A percentile compares a stretch with the other conserved stretches of the same genome.
Conservation (phyloP, 2,797 vertebrate genomes). For the Prionace glauca region DNA sequence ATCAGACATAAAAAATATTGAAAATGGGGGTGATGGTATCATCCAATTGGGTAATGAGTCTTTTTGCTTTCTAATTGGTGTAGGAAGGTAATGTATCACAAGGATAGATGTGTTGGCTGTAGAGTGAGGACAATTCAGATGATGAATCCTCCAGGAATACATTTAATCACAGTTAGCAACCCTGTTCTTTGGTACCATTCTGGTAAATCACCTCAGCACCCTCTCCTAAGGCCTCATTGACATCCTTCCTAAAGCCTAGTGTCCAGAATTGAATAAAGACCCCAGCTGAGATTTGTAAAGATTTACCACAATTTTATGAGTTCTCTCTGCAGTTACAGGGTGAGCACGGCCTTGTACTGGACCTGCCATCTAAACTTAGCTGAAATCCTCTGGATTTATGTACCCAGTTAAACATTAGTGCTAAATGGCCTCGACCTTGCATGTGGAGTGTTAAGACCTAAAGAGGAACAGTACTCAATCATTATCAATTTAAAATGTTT, state of each 20-base stretch:
- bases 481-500: background rate
- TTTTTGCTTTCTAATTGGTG: too few relatives aligned
- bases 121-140: too few relatives aligned
- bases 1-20: too few relatives aligned
- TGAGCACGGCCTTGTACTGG: background rate
- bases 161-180: background rate
- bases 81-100: too few relatives aligned
- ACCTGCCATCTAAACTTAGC: background rate
- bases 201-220: background rate
- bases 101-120: too few relatives aligned
- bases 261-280: background rate
- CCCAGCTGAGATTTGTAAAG: background rate
- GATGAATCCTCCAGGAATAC: too few relatives aligned
- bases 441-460: background rate
- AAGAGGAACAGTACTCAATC: background rate
- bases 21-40: too few relatives aligned
- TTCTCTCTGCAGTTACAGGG: background rate
- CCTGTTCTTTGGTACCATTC: background rate
- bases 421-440: background rate
- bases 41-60: too few relatives aligned
- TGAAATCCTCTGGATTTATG: background rate
- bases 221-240: background rate
- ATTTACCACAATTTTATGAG: background rate
- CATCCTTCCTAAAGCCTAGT: background rate
- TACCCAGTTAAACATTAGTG: background rate